Evolutionary conservation across 1,140 invertebrate genomes (phyloP), one percentile per base, ranked within the genome.

Genomic region (Stenopsyche tienmushanensis): DNA sequence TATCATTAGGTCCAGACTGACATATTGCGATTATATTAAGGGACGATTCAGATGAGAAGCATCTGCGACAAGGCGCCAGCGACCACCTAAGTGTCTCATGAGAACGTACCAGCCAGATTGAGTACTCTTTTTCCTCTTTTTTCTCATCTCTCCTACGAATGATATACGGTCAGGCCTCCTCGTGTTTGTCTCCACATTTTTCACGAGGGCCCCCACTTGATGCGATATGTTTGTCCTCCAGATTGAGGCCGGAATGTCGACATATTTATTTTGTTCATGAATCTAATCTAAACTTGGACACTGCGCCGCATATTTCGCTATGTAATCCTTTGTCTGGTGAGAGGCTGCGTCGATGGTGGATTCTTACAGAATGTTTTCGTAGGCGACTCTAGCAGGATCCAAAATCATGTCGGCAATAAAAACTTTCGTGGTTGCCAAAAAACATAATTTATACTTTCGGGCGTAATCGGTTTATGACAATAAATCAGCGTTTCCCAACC

Each of bases 101-200:
- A 57, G 39, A 57, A 57, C 29, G 42, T 50, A 50, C 3, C 29
- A 20, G 34, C 13, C 15, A 57, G 39, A 57, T 57, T 57, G 39
- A 57, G 39, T 34, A 34, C 39, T 29, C 54, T 57, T 21, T 20
- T 57, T 21, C n/a, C 10, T 57, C 34, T 55, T 42, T 42, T 24
- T 55, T 10, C 29, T 55, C 26, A 25, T 3, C 25, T 55, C 29
- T 13, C 29, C 13, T 9, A n/a, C 15, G 9, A n/a, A 55, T 55
- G 52, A 55, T 34, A 39, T 55, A 55, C 24, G 26, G 52, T 39
- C 52, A 23, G 52, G 29, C 26, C 52, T 13, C n/a, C 29, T 55
- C 55, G 39, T 58, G 55, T 58, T 42, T 58, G 39, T 39, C 55
- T 58, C 44, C 55, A 18, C 55, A 44, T 58, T 47, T 47, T 58